Conservation (phyloP, 2,113 vertebrate species). For the Ahaetulla prasina region DNA sequence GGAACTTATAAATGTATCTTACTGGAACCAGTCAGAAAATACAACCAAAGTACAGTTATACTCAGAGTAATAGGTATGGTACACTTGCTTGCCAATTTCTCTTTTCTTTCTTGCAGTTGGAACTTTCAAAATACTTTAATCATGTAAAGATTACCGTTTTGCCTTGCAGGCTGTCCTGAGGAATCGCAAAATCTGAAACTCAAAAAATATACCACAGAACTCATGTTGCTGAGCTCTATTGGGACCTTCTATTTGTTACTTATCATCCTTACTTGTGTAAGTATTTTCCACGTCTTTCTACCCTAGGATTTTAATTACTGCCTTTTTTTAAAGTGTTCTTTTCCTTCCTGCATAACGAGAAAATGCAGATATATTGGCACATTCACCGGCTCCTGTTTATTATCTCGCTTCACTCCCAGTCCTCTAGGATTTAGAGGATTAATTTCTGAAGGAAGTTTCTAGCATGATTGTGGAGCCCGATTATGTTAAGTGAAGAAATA, state of each 20-base stretch:
- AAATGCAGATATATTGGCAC: not conserved
- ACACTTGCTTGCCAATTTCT: not conserved
- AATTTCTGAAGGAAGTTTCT: not conserved
- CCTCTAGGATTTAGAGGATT: not conserved
- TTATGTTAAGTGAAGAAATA: not conserved
- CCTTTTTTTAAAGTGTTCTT: not conserved
- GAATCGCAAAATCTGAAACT: slow-evolving; percentile 42
- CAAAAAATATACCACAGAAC: slow-evolving; percentile 64
- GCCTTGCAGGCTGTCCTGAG: slow-evolving; percentile 63
- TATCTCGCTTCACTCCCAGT: not conserved
- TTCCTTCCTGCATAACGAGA: not conserved
- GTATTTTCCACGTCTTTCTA: slow-evolving; percentile 40
- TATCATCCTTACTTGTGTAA: slow-evolving; percentile 76
- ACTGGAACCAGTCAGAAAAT: slow-evolving; percentile 25
- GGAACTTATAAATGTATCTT: slow-evolving; percentile 64
- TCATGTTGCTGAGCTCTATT: slow-evolving; percentile 66
- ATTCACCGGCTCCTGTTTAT: not conserved
- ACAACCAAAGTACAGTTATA: slow-evolving; percentile 49
- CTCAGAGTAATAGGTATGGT: slow-evolving; percentile 71
- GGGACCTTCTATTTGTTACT: slow-evolving; percentile 73
- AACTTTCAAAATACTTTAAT: not conserved
- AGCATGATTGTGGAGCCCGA: not conserved
- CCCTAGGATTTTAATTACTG: not conserved
- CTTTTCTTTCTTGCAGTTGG: rapidly evolving
- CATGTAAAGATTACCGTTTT: slow-evolving; percentile 19